Evolutionary conservation across 2,113 vertebrate species (phyloP), one percentile per base, ranked within the genome.

Genomic region (Myiopsitta monachus): DNA sequence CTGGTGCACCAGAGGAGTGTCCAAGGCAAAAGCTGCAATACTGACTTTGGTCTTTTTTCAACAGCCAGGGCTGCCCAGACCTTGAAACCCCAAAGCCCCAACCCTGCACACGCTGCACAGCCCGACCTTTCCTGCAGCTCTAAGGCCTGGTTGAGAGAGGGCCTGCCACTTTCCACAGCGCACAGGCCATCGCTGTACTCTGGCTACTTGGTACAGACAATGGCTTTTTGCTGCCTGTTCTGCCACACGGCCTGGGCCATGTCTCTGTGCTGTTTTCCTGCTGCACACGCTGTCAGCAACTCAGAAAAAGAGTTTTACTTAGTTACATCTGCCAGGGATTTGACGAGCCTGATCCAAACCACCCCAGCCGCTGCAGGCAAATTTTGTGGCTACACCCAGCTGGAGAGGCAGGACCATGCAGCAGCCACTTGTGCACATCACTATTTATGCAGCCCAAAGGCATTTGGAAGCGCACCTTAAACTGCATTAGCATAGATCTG

Each of bases 381-480:
- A 27, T 28, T 13, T 8, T 62, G 54, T 62, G 18, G 46, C 47
- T 62, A 33, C n/a, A 30, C 16, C 46, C 55, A 62, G 30, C 13
- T 38, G 22, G 79, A 62, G 63, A 36, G 0, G 0, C 19, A 27
- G 55, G 55, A 44, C 18, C 30, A 7, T 0, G 13, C 30, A 54
- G 54, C 55, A 49, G 80, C n/a, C 30, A 7, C 23, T 33, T 46
- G 38, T n/a, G 15, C 18, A 3, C 8, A 31, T 8, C 27, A 12
- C 44, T 19, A 4, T 16, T 28, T 27, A 23, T 0, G 18, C 18
- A 61, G 44, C 23, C 23, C 38, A 27, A 59, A 44, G 74, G 52
- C 69, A 39, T 52, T 62, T 38, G 28, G 10, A 69, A 77, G 26
- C 31, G n/a, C 55, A 69, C 30, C 2, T 77, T 41, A 62, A 24